phyloP scores from a whole-genome alignment of 2,113 vertebrate species.

The Coturnix japonica region DNA sequence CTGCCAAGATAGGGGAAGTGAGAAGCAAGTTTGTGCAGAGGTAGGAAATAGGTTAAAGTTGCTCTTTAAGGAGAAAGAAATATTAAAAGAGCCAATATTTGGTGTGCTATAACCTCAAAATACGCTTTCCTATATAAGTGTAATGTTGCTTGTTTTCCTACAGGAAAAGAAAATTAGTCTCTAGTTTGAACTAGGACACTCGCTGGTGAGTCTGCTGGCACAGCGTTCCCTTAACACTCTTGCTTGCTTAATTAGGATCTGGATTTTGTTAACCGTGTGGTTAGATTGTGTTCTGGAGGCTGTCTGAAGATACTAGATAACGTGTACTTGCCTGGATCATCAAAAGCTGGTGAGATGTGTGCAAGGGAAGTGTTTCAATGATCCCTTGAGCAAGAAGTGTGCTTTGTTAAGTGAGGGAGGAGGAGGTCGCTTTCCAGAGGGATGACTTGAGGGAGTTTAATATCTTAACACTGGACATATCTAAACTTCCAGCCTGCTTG shows the following conservation, averaged over 20 bases:
- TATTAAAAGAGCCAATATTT: not conserved
- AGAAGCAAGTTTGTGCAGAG: not conserved
- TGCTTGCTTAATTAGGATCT: constrained; percentile 8
- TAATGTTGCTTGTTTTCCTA: not conserved
- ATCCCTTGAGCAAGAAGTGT: not conserved
- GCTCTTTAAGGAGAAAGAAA: not conserved
- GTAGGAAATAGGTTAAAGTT: constrained; percentile 28
- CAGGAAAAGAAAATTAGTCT: not conserved
- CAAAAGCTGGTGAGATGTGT: not conserved
- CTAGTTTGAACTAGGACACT: not conserved
- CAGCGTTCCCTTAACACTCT: not conserved
- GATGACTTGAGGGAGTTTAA: not conserved
- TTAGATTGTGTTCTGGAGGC: not conserved
- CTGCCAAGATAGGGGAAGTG: not conserved
- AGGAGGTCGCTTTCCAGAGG: not conserved
- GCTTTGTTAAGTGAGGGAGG: not conserved
- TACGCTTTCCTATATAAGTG: not conserved
- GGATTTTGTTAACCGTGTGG: not conserved
- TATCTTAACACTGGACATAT: not conserved
- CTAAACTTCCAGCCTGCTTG: not conserved
- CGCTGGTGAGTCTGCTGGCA: not conserved
- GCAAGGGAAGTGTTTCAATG: accelerated
- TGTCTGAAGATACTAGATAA: not conserved
- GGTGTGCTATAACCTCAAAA: not conserved
- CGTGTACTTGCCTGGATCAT: not conserved